These are phyloP conservation scores for Toxotes jaculatrix DNA, from an alignment of 2,113 vertebrate species.

Conservation along the genomic window DNA sequence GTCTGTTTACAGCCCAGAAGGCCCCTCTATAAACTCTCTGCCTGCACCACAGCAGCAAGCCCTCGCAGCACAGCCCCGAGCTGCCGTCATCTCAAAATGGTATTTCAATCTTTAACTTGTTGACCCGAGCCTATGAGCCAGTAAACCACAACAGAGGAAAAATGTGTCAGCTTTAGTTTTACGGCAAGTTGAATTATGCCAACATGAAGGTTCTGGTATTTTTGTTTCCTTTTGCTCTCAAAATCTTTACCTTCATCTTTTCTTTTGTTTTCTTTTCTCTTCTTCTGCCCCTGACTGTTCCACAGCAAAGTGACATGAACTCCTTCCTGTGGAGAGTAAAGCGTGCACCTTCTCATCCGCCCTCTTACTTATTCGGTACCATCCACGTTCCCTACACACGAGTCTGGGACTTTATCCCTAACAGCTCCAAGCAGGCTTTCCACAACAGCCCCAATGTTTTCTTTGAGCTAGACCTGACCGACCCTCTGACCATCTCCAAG, in stretches of 20 bases:
- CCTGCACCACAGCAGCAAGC: constrained; percentile 45
- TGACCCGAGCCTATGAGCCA: constrained; percentile 55
- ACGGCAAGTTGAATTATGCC: not conserved
- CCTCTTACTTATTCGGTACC: constrained; percentile 96
- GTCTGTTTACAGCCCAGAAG: constrained; percentile 78
- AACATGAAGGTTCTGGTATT: constrained; percentile 37
- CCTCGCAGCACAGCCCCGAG: constrained; percentile 9
- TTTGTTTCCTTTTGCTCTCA: constrained; percentile 38
- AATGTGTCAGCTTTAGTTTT: constrained; percentile 50
- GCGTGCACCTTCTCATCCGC: constrained; percentile 89
- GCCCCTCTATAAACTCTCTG: constrained; percentile 70
- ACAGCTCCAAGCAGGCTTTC: constrained; percentile 94
- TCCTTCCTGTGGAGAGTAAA: constrained; percentile 96
- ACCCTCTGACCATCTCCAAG: constrained; percentile 95
- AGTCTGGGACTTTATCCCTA: constrained; percentile 96
- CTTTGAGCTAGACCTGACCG: constrained; percentile 96
- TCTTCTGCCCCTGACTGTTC: constrained; percentile 3
- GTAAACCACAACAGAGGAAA: constrained; percentile 57
- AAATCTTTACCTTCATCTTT: constrained; percentile 5
- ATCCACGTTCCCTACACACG: constrained; percentile 98
- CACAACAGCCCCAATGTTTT: constrained; percentile 90
- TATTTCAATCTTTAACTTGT: constrained; percentile 63
- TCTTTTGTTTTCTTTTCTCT: not conserved
- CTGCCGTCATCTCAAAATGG: constrained; percentile 24
- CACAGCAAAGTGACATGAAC: constrained; percentile 94